Evolutionary conservation across 2,113 vertebrate genomes (phyloP).

Genomic region (Leiothrix lutea): DNA sequence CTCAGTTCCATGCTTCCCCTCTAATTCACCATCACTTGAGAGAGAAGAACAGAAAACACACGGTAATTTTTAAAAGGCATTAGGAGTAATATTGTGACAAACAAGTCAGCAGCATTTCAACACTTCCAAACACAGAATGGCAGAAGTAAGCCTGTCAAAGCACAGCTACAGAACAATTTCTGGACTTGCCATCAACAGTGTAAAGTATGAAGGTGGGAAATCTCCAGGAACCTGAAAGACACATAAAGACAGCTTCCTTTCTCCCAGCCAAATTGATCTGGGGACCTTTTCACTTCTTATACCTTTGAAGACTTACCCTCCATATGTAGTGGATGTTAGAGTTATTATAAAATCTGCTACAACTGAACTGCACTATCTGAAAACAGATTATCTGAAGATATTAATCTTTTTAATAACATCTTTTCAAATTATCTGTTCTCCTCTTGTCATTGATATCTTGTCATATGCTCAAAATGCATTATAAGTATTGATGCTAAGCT

Average conservation of each 20-base stretch:
- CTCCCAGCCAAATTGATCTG: not conserved
- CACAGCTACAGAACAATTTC: not conserved
- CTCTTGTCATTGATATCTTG: not conserved
- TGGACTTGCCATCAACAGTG: not conserved
- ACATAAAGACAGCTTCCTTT: not conserved
- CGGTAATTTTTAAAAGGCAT: slow-evolving; percentile 22
- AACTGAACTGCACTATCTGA: not conserved
- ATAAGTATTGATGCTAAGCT: not conserved
- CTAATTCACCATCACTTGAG: not conserved
- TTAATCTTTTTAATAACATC: not conserved
- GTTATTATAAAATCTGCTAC: not conserved
- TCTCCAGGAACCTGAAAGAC: not conserved
- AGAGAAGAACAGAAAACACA: not conserved
- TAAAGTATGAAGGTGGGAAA: not conserved
- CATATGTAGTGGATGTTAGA: not conserved
- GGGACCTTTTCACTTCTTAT: not conserved
- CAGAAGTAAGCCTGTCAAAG: not conserved
- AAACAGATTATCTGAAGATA: not conserved
- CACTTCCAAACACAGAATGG: not conserved
- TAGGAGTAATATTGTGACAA: slow-evolving; percentile 57
- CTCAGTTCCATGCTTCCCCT: not conserved
- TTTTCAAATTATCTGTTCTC: not conserved
- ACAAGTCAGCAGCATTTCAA: slow-evolving; percentile 1
- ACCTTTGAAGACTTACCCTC: not conserved
- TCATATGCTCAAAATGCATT: not conserved